These are phyloP conservation scores for Uromys caudimaculatus DNA, from an alignment of 2,797 vertebrate genomes.

Conservation along the genomic window DNA sequence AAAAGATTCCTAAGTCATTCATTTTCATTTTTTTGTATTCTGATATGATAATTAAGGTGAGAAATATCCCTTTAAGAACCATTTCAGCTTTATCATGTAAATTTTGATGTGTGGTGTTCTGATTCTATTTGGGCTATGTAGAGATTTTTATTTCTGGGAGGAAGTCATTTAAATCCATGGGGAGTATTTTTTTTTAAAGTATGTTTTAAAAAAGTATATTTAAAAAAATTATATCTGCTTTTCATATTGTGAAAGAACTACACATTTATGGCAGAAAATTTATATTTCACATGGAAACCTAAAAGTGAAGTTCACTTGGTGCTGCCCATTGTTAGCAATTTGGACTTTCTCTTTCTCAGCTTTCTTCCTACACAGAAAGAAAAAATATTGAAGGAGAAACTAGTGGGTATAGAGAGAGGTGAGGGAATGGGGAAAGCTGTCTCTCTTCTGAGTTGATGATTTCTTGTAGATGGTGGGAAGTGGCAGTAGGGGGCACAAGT, in stretches of 20 bases:
- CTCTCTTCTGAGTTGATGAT: conserved; percentile 64
- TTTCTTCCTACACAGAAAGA: conserved; percentile 41
- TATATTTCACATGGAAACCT: conserved; percentile 41
- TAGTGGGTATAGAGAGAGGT: conserved; percentile 31
- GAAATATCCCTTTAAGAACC: conserved; percentile 27
- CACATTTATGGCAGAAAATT: background rate
- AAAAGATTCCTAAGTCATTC: background rate
- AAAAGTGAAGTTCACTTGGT: conserved; percentile 17
- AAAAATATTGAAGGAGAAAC: background rate
- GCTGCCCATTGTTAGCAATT: conserved; percentile 7
- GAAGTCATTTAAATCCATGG: background rate
- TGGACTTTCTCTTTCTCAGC: conserved; percentile 36
- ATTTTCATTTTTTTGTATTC: conserved; percentile 39
- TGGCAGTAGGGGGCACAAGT: background rate
- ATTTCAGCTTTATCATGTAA: background rate
- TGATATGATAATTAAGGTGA: conserved; percentile 13
- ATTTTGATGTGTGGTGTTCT: conserved; percentile 24
- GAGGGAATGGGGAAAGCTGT: conserved; percentile 46
- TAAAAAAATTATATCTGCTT: conserved; percentile 10
- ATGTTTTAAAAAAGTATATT: background rate
- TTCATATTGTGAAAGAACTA: conserved; percentile 30
- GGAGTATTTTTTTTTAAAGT: background rate
- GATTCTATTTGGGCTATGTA: background rate
- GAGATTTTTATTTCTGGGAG: conserved; percentile 45
- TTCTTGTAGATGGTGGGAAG: conserved; percentile 53